Evolutionary conservation across 2,888 invertebrate species (phyloP), one percentile per base, ranked within the genome.

Genomic region (Argyresthia goedartella): DNA sequence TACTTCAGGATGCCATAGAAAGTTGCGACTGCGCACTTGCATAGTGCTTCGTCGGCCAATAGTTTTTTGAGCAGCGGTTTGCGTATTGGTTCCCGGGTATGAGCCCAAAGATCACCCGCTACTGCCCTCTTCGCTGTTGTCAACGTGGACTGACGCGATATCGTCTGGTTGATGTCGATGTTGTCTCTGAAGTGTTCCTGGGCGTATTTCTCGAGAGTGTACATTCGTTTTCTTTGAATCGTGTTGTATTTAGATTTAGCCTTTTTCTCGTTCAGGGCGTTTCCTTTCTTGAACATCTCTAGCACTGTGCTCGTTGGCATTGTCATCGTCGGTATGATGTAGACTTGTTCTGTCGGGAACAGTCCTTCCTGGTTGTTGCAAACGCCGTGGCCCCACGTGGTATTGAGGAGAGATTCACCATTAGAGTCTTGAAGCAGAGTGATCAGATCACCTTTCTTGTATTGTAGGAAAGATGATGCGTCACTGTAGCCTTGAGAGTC

Each of bases 271-370:
- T 76, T 80, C 2, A 87, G 59, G 1, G 66, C 71, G 48, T 87
- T 87, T 6, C 90, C 90, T 67, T 88, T 89, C 62, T 90, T 91
- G 62, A 91, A 91, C 2, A 89, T 78, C 58, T 90, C 89, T 58
- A 95, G 65, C 57, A 93, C 89, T 56, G 90, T 87, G 52, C 76
- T 76, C 0, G 93, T 88, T 0, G 98, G 98, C 69, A 90, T 89
- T 2, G 89, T 88, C 57, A 96, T 82, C 0, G 95, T 93, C 6
- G 98, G 96, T 57, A 98, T 76, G 51, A 98, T 92, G 63, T 95
- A 94, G 13, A 97, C 93, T 67, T 91, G 91, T 66, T 96, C 95
- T 0, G 94, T 92, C 0, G 95, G 93, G 77, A 98, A 96, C 62
- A 95, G 90, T 0, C 97, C 98, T 62, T 89, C 87, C 57, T 89